Evolutionary conservation across 2,113 vertebrate species (phyloP), one percentile per base, ranked within the genome.

Genomic region (Tympanuchus pallidicinctus): DNA sequence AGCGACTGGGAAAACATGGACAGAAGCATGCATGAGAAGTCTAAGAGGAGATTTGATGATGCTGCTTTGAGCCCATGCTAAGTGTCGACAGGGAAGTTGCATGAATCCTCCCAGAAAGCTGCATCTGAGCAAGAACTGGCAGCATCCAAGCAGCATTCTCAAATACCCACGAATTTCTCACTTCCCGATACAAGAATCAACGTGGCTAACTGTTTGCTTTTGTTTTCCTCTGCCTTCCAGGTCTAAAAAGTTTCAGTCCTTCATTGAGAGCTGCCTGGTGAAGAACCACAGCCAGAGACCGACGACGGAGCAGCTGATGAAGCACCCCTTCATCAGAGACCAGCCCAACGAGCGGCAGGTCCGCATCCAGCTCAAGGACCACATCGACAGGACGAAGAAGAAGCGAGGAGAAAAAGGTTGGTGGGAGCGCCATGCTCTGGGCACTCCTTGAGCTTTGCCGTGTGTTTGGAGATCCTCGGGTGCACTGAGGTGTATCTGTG

Each of bases 181-280:
- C 27, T 79, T 87, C 47, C 34, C 79, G 14, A 40, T 59, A 16
- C 0, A 3, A 66, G 18, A 83, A 40, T 43, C 1, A 0, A 10
- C 71, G 5, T 0, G 30, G 56, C 71, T 67, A 60, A 47, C 11
- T 65, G 7, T 15, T 8, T 16, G 32, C 10, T 61, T 25, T 11
- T 27, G 15, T 78, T 15, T 20, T 80, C 57, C 63, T 77, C 2
- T 78, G 5, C n/a, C 22, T 45, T 94, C 43, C 70, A 99, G 99
- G 99, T 99, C 99, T 20, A 99, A 99, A 97, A 99, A 99, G 96
- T 99, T 99, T 97, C 99, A 99, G 97, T 99, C 99, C 6, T 99
- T 99, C 95, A 99, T 99, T 63, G 99, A 99, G 91, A 99, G 99
- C 98, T 99, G 99, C 73, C 97, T 99, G 94, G 98, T 99, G 95